Evolutionary conservation across 2,113 vertebrate genomes (phyloP), one percentile per base, ranked within the genome.

Genomic region (Ivindomyrus marchei): DNA sequence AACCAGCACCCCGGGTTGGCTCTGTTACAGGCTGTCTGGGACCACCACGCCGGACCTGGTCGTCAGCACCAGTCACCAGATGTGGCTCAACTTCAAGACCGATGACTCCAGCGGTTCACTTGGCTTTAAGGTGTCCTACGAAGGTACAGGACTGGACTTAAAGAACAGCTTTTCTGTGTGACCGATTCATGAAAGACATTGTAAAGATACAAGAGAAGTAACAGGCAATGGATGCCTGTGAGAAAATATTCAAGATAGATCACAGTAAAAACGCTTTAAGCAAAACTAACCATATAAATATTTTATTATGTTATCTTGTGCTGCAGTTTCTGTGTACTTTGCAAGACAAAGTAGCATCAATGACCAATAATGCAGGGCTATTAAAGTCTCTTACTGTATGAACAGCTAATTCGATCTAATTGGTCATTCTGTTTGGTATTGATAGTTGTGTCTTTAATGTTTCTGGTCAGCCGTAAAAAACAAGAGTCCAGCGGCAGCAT

Each of bases 81-180:
- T 99, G 98, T 99, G 98, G 98, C 97, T 99, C 42, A 98, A 99
- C 91, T 99, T 99, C 94, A 98, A 98, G 96, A 99, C 98, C 0
- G 98, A 99, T 53, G 96, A 98, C 89, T 98, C 98, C 70, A 98
- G 97, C 89, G 98, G 99, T 90, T 96, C 98, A 47, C 93, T 98
- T 90, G 98, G 98, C 90, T 99, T 99, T 95, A 99, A 99, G 93
- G 98, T 98, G 31, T 96, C 97, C 0, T 99, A 97, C 0, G 97
- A 99, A 97, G 98, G 98, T 99, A 96, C 92, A 90, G 46, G 47
- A 24, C 27, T 56, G n/a, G 47, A 7, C 17, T 56, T 87, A 7
- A 56, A 17, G 13, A n/a, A 1, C 27, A 53, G 21, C 10, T 47
- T 47, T 15, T 24, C 83, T 47, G 17, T 46, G 39, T 83, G 36